Conservation (phyloP, 1,140 invertebrate species). For the Lethrus apterus region DNA sequence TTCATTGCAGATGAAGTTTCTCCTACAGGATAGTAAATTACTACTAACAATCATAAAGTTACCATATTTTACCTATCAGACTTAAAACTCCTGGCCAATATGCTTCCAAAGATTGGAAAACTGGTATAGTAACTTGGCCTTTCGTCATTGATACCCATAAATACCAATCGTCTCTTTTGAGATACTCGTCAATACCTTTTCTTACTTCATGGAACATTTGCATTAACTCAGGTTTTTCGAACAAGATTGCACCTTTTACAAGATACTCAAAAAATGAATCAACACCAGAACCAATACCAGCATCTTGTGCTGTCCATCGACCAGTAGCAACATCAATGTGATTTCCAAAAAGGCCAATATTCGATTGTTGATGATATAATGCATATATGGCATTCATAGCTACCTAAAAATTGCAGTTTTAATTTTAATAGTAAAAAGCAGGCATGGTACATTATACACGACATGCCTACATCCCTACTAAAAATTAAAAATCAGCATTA, state of each 20-base stretch:
- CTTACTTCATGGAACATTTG: conserved; percentile 84
- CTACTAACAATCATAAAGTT: not conserved
- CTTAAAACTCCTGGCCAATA: conserved; percentile 97
- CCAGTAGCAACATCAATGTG: conserved; percentile 94
- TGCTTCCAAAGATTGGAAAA: conserved; percentile 96
- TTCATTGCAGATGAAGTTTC: conserved; percentile 87
- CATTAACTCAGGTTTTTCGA: conserved; percentile 80
- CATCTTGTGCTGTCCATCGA: conserved; percentile 94
- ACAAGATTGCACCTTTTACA: conserved; percentile 82
- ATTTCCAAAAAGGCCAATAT: conserved; percentile 91
- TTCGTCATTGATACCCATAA: conserved; percentile 95
- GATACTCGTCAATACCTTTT: conserved; percentile 77
- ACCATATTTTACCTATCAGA: conserved; percentile 58
- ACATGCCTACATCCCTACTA: no score
- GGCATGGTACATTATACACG: not conserved
- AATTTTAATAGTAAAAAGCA: conserved; percentile 22
- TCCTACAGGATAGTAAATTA: conserved; percentile 45
- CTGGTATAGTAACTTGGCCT: conserved; percentile 89
- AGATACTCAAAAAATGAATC: conserved; percentile 99
- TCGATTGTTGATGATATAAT: conserved; percentile 77
- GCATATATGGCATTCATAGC: conserved; percentile 87
- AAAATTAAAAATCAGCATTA: no score
- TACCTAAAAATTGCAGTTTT: no score
- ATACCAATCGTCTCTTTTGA: conserved; percentile 92
- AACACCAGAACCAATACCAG: conserved; percentile 84